Percentiles rank a stretch among this genome's conserved stretches.
phyloP scores from a whole-genome alignment of 64 coral and sea anemone genomes.

The Pachyseris speciosa region DNA sequence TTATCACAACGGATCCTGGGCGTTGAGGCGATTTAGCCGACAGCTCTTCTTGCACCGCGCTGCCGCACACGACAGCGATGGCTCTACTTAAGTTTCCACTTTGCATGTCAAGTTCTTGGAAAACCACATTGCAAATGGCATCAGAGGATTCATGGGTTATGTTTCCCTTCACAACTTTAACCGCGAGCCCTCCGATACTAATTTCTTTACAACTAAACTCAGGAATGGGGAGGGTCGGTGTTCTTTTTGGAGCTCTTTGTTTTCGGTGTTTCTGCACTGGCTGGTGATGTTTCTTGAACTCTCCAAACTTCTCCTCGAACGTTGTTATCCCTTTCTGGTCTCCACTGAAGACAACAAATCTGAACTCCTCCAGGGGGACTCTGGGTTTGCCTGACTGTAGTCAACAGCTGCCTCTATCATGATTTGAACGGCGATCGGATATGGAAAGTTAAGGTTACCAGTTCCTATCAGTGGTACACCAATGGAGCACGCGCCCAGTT shows the following conservation, averaged over 20 bases:
- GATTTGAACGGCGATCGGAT: not conserved
- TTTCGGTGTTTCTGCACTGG: not conserved
- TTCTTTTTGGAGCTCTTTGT: not conserved
- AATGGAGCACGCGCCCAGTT: slow-evolving; percentile 7
- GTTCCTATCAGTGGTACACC: slow-evolving; percentile 25
- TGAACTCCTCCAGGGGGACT: slow-evolving; percentile 1
- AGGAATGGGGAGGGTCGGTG: not conserved
- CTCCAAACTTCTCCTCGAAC: not conserved
- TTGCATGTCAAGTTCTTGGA: slow-evolving; percentile 7
- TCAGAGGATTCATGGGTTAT: not conserved
- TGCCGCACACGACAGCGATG: not conserved
- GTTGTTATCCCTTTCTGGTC: not conserved
- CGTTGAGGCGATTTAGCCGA: not conserved
- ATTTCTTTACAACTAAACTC: not conserved
- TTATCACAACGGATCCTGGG: not conserved
- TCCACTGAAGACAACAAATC: slow-evolving; percentile 5
- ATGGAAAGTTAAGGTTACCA: slow-evolving; percentile 12
- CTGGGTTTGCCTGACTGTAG: slow-evolving; percentile 14
- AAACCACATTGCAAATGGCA: slow-evolving; percentile 20
- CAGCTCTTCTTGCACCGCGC: not conserved
- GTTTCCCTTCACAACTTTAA: not conserved
- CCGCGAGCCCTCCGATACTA: not conserved
- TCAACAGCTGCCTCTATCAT: slow-evolving; percentile 25
- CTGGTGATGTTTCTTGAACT: not conserved
- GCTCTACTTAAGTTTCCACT: slow-evolving; percentile 12